A percentile compares a stretch with the other conserved stretches of the same genome.
phyloP scores from a whole-genome alignment of 1,140 invertebrate genomes.

The Zaprionus kolodkinae region DNA sequence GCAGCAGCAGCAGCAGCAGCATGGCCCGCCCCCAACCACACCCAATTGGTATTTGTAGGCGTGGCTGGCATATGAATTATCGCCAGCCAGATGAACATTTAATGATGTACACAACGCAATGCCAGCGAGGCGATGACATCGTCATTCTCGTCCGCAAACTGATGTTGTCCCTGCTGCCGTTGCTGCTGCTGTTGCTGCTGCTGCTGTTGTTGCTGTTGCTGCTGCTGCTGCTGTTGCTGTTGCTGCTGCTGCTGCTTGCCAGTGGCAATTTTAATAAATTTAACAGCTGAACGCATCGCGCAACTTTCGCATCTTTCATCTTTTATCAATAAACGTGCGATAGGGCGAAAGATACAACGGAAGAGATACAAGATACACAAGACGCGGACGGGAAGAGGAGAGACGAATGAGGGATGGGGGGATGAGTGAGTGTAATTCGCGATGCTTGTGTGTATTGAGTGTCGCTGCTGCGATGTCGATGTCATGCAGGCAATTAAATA shows the following conservation, averaged over 20 bases:
- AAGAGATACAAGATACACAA: background rate
- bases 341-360: conserved; percentile 2
- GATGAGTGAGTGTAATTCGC: conserved; percentile 14
- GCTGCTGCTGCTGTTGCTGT: conserved; percentile 36
- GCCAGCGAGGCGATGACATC: conserved; percentile 43
- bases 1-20: conserved; percentile 1
- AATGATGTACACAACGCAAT: conserved; percentile 66
- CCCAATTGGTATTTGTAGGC: conserved; percentile 24
- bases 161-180: conserved; percentile 31
- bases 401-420: background rate
- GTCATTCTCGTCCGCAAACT: conserved; percentile 2
- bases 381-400: background rate
- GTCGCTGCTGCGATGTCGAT: conserved; percentile 50
- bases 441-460: conserved; percentile 32
- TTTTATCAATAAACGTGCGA: conserved; percentile 71
- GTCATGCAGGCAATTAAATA: conserved; percentile 73
- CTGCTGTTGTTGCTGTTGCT: conserved; percentile 34
- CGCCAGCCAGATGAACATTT: conserved; percentile 77
- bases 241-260: conserved; percentile 46
- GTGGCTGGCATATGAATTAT: conserved; percentile 66
- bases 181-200: conserved; percentile 38
- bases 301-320: conserved; percentile 74
- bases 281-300: conserved; percentile 71
- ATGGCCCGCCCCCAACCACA: background rate
- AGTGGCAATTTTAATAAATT: conserved; percentile 78